Conservation (phyloP, 2,113 vertebrate species). For the Elaphurus davidianus region DNA sequence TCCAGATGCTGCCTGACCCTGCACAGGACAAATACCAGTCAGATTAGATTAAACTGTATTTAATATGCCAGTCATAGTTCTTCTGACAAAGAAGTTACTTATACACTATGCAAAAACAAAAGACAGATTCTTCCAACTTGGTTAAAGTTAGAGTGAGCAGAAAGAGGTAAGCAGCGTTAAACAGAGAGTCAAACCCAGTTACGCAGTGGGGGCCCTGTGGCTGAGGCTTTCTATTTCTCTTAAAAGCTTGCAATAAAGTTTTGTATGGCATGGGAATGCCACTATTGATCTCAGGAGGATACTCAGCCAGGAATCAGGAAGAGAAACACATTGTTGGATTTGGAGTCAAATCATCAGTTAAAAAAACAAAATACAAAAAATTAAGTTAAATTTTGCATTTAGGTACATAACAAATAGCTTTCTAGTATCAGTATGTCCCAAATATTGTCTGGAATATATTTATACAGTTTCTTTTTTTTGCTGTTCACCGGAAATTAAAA, state of each 20-base stretch:
- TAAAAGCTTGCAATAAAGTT: background rate
- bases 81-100: background rate
- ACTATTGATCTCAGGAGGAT: background rate
- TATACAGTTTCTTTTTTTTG: background rate
- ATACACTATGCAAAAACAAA: slow-evolving; percentile 10
- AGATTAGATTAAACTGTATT: slow-evolving; percentile 8
- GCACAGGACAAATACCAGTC: background rate
- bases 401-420: background rate
- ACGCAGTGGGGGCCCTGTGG: background rate
- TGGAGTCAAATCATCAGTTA: background rate
- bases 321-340: background rate
- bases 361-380: background rate
- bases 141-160: slow-evolving; percentile 10
- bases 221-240: background rate
- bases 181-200: background rate
- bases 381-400: background rate
- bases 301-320: background rate
- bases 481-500: background rate
- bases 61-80: background rate
- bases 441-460: background rate
- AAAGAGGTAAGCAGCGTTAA: background rate
- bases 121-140: background rate
- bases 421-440: background rate
- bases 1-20: background rate
- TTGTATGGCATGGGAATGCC: background rate